phyloP scores from a whole-genome alignment of 2,113 vertebrate genomes.

The Leptobrachium leishanense region DNA sequence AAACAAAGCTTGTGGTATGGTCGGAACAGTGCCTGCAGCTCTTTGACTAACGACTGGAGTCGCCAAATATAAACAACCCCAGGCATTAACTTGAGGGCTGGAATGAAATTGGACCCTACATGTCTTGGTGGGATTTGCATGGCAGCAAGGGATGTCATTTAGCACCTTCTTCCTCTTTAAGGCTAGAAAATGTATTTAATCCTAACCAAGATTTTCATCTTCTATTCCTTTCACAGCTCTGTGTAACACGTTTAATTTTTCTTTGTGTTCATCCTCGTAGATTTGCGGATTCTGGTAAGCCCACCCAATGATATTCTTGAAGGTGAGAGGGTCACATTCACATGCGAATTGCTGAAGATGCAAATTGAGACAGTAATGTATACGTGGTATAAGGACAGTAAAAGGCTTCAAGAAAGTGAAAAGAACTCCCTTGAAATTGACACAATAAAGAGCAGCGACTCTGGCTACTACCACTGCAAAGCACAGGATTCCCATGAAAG shows the following conservation, averaged over 20 bases:
- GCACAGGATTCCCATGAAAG: background rate
- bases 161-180: too few relatives aligned
- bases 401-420: rapidly evolving
- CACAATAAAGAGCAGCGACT: background rate
- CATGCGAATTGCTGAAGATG: conserved; percentile 45
- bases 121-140: too few relatives aligned
- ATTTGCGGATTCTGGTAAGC: conserved; percentile 14
- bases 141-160: too few relatives aligned
- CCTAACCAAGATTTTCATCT: too few relatives aligned
- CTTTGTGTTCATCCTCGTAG: conserved; percentile 30
- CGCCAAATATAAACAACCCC: too few relatives aligned
- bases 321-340: conserved; percentile 50
- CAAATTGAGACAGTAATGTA: background rate
- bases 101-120: too few relatives aligned
- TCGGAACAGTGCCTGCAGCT: too few relatives aligned
- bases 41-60: too few relatives aligned
- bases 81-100: too few relatives aligned
- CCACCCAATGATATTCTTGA: conserved; percentile 44
- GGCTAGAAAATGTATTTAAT: too few relatives aligned
- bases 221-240: too few relatives aligned
- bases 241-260: background rate
- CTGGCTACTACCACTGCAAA: conserved; percentile 52
- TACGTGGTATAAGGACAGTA: conserved; percentile 57
- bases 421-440: conserved; percentile 15
- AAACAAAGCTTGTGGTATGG: too few relatives aligned